Evolutionary conservation across 1,140 invertebrate species (phyloP).

Genomic region (Macrocentrus cingulum): DNA sequence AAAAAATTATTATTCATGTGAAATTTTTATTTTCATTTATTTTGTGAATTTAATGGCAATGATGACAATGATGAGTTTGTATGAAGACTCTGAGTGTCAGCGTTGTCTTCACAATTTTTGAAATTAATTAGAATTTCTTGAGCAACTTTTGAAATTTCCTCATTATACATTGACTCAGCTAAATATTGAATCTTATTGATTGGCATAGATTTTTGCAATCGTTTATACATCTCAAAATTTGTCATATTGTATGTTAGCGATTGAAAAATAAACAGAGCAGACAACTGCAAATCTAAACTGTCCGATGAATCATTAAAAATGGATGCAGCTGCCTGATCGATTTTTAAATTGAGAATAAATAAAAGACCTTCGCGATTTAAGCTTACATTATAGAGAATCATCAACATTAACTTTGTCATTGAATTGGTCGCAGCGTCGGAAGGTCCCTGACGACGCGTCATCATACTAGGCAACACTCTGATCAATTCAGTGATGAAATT

Average conservation of each 20-base stretch:
- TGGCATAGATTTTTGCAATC: slow-evolving; percentile 35
- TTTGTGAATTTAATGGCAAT: no score
- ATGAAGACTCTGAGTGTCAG: neutral
- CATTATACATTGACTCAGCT: slow-evolving; percentile 4
- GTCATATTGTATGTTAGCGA: slow-evolving; percentile 46
- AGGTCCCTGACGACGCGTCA: no score
- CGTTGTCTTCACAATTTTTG: neutral
- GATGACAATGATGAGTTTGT: no score
- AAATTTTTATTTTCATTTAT: no score
- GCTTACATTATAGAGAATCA: slow-evolving; percentile 52
- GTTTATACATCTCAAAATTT: slow-evolving; percentile 22
- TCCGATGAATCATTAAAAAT: slow-evolving; percentile 34
- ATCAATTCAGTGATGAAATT: slow-evolving; percentile 45
- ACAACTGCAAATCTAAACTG: slow-evolving; percentile 37
- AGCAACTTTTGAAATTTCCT: neutral
- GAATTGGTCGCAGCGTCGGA: slow-evolving; percentile 35
- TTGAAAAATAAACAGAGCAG: slow-evolving; percentile 43
- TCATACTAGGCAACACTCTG: slow-evolving; percentile 39
- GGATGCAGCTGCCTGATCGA: slow-evolving; percentile 35
- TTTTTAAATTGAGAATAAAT: slow-evolving; percentile 39
- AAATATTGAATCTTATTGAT: slow-evolving; percentile 37
- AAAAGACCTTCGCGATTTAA: slow-evolving; percentile 44
- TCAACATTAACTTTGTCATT: slow-evolving; percentile 43
- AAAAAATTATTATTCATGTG: no score
- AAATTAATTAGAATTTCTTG: slow-evolving; percentile 2